phyloP scores from a whole-genome alignment of 1,140 invertebrate species.

The Brachionus rotundiformis region DNA sequence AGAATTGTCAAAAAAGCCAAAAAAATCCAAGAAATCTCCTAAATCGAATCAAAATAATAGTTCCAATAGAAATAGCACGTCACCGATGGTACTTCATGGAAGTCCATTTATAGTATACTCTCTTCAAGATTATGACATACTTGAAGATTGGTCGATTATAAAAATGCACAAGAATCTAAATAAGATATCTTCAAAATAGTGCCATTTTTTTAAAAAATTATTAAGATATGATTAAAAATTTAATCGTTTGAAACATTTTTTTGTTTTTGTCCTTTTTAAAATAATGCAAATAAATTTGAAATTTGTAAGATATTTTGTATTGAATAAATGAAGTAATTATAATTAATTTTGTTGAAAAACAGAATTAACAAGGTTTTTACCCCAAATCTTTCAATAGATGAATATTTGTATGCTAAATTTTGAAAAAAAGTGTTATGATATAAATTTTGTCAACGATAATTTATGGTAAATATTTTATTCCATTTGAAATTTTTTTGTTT shows the following conservation, averaged over 20 bases:
- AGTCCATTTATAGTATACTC: constrained; percentile 45
- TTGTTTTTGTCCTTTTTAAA: not conserved
- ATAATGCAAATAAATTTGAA: not conserved
- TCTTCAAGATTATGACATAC: constrained; percentile 48
- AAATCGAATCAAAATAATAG: not conserved
- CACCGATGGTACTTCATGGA: not conserved
- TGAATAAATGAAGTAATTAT: not conserved
- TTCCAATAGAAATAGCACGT: not conserved
- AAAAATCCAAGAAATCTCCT: constrained; percentile 24
- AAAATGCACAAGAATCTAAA: constrained; percentile 48
- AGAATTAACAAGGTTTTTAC: not conserved
- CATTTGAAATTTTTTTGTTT: too few relatives aligned
- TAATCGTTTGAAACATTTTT: constrained; percentile 2
- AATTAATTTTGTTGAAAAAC: not conserved
- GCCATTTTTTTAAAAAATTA: not conserved
- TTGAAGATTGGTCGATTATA: constrained; percentile 51
- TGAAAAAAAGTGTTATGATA: too few relatives aligned
- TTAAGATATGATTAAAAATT: not conserved
- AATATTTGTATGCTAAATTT: too few relatives aligned
- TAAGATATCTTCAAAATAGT: constrained; percentile 1
- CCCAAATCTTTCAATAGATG: too few relatives aligned
- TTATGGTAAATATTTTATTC: too few relatives aligned
- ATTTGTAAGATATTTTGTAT: not conserved
- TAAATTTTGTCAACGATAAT: too few relatives aligned
- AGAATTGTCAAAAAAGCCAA: constrained; percentile 17